These are phyloP conservation scores for Caradrina clavipalpis DNA, from an alignment of 2,888 invertebrate genomes.

Conservation along the genomic window DNA sequence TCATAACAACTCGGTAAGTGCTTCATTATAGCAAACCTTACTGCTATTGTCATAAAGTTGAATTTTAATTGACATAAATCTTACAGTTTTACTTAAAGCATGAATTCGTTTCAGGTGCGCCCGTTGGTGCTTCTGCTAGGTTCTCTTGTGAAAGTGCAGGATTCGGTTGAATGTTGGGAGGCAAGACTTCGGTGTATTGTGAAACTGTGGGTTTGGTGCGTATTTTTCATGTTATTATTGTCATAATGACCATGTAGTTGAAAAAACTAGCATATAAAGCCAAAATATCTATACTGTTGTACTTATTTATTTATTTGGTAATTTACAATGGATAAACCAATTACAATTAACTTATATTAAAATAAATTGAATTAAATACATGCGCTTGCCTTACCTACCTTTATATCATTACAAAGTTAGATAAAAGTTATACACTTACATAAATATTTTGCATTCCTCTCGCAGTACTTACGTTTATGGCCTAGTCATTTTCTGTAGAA, in stretches of 20 bases:
- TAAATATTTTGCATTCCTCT: no score
- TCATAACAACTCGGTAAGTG: slow-evolving; percentile 87
- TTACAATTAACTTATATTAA: no score
- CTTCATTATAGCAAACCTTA: slow-evolving; percentile 6
- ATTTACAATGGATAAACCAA: no score
- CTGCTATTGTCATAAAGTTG: background rate
- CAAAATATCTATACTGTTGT: background rate
- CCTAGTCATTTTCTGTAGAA: no score
- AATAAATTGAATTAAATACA: no score
- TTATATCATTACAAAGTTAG: no score
- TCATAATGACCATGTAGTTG: background rate
- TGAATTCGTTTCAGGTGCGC: slow-evolving; percentile 90
- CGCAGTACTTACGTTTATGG: no score
- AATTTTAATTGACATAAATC: background rate
- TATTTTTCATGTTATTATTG: background rate
- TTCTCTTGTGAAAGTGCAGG: slow-evolving; percentile 97
- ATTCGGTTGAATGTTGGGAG: slow-evolving; percentile 97
- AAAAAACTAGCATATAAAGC: background rate
- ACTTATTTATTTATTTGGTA: no score
- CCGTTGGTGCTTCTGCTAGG: slow-evolving; percentile 97
- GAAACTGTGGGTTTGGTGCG: slow-evolving; percentile 93
- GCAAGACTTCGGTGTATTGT: slow-evolving; percentile 97
- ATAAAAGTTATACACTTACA: no score
- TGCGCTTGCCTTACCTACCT: no score
- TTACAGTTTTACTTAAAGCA: background rate